Base-by-base conservation (phyloP, 1,140 invertebrate genomes). In the Augochlora pura region DNA sequence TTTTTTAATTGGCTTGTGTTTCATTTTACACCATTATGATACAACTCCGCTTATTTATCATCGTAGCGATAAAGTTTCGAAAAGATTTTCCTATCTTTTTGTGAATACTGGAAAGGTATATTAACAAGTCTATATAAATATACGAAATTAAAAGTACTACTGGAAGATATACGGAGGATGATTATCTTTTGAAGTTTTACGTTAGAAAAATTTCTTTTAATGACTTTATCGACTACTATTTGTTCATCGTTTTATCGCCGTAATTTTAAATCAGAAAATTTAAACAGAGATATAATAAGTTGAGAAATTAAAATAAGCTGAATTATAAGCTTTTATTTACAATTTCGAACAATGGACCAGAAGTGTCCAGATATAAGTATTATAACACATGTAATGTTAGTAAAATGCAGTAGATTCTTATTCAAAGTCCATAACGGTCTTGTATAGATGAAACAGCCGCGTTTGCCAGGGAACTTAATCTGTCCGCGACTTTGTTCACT, bases 401-500 rank as follows among this genome's bases (percentile, higher is more conserved):
- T 86, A 79, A 87, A 80, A 80, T 71, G 75, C 83, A 64, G 63
- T 76, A 77, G 72, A 25, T 70, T 74, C 68, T 63, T 25, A 25
- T 76, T 91, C 88, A 93, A 52, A 92, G 76, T 83, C 91, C 92
- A 75, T 92, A 93, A 81, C 92, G 90, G 73, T 93, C 98, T 94
- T 99, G 98, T 89, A 99, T 94, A 81, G 97, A 98, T 75, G 96
- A 96, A 94, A 99, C 98, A 5, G 99, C 96, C 84, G 98, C 98
- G 94, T 97, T 99, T 71, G 98, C 98, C 77, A 99, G 93, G 77
- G 96, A 98, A 86, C 98, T 99, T 18, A 99, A 92, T 89, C 97
- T 96, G 8, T 97, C 98, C 46, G 99, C 98, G 76, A 99, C 98
- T 94, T 98, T 99, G 74, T 97, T 98, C 49, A 99, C 98, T 72